These are phyloP conservation scores for Cheumatopsyche charites DNA, from an alignment of 1,140 invertebrate species.

Conservation along the genomic window DNA sequence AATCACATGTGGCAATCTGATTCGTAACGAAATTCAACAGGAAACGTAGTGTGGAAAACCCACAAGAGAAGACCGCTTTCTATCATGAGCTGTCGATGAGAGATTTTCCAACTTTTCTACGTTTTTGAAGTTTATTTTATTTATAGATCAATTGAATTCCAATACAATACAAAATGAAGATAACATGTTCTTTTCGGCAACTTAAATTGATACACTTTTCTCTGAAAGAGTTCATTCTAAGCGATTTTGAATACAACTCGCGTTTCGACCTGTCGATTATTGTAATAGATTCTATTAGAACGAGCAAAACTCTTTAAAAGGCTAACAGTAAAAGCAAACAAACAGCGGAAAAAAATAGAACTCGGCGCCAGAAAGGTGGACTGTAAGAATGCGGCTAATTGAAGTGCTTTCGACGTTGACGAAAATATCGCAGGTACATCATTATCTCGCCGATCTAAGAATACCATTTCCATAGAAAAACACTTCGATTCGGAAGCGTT, in stretches of 20 bases:
- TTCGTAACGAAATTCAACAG: too few relatives aligned
- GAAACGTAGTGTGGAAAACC: too few relatives aligned
- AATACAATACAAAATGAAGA: too few relatives aligned
- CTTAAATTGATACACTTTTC: too few relatives aligned
- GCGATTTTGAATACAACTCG: not conserved
- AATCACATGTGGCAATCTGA: too few relatives aligned
- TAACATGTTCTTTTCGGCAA: too few relatives aligned
- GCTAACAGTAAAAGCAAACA: not conserved
- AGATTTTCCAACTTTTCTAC: too few relatives aligned
- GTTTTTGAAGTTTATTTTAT: too few relatives aligned
- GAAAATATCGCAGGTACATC: slow-evolving; percentile 7
- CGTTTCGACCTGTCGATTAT: not conserved
- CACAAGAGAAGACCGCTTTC: too few relatives aligned
- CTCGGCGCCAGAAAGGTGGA: slow-evolving; percentile 27
- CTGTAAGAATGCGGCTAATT: slow-evolving; percentile 34
- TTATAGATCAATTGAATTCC: too few relatives aligned
- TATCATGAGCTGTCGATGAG: too few relatives aligned
- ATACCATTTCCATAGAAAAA: not conserved
- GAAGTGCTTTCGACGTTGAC: slow-evolving; percentile 12
- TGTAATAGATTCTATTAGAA: not conserved
- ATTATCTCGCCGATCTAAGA: not conserved
- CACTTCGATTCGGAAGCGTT: too few relatives aligned
- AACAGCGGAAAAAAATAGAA: not conserved
- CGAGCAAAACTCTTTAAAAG: not conserved
- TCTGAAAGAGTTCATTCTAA: slow-evolving; percentile 4